Percentiles rank a stretch among this genome's conserved stretches.
Evolutionary conservation across 1,140 invertebrate genomes (phyloP).

Genomic region (Caenorhabditis latens): DNA sequence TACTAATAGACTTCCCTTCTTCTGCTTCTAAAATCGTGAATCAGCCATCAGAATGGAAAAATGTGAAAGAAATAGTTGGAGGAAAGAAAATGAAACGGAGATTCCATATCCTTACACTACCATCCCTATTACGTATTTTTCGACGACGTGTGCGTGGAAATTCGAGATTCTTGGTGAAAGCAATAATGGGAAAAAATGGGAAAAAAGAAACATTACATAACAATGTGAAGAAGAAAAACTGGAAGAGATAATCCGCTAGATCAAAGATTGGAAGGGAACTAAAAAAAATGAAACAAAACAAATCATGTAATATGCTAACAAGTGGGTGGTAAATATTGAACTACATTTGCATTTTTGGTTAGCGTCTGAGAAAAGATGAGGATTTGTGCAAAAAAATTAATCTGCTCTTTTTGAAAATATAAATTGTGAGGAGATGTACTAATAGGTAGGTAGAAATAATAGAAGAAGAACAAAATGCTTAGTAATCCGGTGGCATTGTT

Average conservation of each 20-base stretch:
- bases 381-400: constrained; percentile 39
- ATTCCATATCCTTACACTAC: constrained; percentile 23
- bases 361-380: background rate
- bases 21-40: background rate
- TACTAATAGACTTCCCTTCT: background rate
- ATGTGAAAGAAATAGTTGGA: constrained; percentile 19
- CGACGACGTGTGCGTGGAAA: constrained; percentile 29
- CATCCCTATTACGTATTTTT: constrained; percentile 44
- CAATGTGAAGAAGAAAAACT: background rate
- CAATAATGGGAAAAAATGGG: constrained; percentile 37
- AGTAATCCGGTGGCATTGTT: background rate
- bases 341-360: background rate
- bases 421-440: constrained; percentile 4
- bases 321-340: constrained; percentile 25
- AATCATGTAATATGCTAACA: background rate
- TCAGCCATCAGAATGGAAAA: background rate
- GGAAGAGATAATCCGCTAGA: background rate
- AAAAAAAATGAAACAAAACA: background rate
- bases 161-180: constrained; percentile 40
- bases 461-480: background rate
- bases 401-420: background rate
- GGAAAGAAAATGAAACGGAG: background rate
- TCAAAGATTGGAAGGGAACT: background rate
- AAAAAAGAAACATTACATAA: constrained; percentile 45
- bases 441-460: constrained; percentile 21